Base-by-base conservation (phyloP, 1,140 invertebrate genomes). In the Streblospio benedicti region DNA sequence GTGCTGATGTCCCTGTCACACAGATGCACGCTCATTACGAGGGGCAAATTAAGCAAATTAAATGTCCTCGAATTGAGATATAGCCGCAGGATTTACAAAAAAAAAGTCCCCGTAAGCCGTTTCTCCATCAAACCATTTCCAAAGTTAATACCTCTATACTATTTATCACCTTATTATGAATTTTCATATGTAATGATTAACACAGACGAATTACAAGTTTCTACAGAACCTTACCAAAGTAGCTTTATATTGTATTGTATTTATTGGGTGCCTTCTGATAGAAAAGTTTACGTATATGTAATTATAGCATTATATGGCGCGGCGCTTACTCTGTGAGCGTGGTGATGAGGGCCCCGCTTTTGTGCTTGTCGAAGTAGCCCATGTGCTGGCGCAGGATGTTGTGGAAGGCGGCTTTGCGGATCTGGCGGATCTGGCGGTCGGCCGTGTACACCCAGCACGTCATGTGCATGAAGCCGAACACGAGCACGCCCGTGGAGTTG, bases 301-400 rank as follows among this genome's bases (percentile, higher is more conserved):
- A n/a, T n/a, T n/a, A n/a, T n/a, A n/a, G n/a, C n/a, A n/a, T n/a
- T n/a, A n/a, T n/a, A n/a, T n/a, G n/a, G 25, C 0, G n/a, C 2
- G 23, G 27, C 74, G 68, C 87, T 90, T 67, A 81, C 78, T 65
- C 81, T 82, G 90, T 86, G 62, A 95, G 85, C 76, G 88, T 84
- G 44, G 86, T 88, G 54, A 90, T 90, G 67, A 96, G 89, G 71
- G 92, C 91, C 66, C 89, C 88, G 9, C 87, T 86, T 30, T 89
- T 86, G 66, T 90, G 85, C 1, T 85, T 84, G 71, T 95, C 92
- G 75, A 91, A 94, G 91, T 91, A 96, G 31, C 85, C 80, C 69
- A 95, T 90, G 67, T 95, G 90, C 77, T 95, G 91, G 33, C 86
- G 83, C n/a, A 90, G 25, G 28, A 57, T 57, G 25, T 57, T 57